phyloP scores from a whole-genome alignment of 2,113 vertebrate species.

The Tenrec ecaudatus region DNA sequence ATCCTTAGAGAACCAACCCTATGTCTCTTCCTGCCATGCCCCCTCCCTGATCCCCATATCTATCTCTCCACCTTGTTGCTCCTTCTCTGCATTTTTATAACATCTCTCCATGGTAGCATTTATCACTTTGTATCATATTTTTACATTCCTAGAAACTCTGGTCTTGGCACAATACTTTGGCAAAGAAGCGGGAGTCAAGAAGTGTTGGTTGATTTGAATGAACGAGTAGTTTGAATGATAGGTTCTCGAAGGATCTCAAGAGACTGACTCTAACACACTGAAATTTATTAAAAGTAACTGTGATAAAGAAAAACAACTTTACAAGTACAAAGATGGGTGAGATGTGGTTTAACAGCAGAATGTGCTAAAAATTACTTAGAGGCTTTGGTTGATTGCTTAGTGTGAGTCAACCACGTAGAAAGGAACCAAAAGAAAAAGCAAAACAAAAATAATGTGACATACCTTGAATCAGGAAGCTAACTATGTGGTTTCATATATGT shows the following conservation, averaged over 20 bases:
- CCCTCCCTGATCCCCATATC: too few species aligned
- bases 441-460: constrained; percentile 26
- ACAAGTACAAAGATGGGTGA: constrained; percentile 5
- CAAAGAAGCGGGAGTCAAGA: background rate
- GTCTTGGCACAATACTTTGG: background rate
- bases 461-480: background rate
- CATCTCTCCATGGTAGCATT: background rate
- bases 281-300: constrained; percentile 29
- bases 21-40: background rate
- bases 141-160: background rate
- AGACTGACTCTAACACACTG: background rate
- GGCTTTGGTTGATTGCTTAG: background rate
- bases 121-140: background rate
- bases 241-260: background rate
- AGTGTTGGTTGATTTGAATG: constrained; percentile 51
- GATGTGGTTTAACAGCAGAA: background rate
- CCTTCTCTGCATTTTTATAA: background rate
- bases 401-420: background rate
- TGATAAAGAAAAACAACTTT: background rate
- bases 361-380: constrained; percentile 18
- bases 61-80: background rate
- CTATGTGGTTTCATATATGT: constrained; percentile 1
- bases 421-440: background rate
- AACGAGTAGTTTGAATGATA: background rate
- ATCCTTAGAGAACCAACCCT: background rate